Evolutionary conservation across 2,888 invertebrate genomes (phyloP).

Genomic region (Therioaphis trifolii): DNA sequence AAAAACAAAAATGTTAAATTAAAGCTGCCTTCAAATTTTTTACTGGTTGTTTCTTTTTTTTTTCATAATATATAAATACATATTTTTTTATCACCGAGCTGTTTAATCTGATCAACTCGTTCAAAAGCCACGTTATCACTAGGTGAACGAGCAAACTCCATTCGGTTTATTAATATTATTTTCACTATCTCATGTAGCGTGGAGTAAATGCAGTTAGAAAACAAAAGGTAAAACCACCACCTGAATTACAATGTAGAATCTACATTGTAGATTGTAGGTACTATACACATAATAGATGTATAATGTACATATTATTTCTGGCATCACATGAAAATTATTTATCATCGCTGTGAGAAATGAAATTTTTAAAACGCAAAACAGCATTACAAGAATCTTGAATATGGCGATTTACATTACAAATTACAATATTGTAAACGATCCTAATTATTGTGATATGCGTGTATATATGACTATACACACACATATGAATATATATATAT

Average conservation of each 20-base stretch:
- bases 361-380: no score
- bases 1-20: slow-evolving; percentile 50
- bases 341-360: no score
- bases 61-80: background rate
- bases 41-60: slow-evolving; percentile 35
- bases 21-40: slow-evolving; percentile 45
- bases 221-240: background rate
- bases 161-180: background rate
- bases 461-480: background rate
- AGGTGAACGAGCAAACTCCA: background rate
- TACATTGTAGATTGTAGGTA: no score
- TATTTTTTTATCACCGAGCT: slow-evolving; percentile 17
- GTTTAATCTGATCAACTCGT: slow-evolving; percentile 46
- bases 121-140: slow-evolving; percentile 32
- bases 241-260: no score
- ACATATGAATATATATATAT: background rate
- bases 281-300: no score
- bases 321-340: no score
- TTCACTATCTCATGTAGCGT: background rate
- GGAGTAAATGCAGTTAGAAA: background rate
- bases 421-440: no score
- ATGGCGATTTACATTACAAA: no score
- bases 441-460: no score
- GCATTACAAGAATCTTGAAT: no score
- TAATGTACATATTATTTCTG: no score